phyloP scores from a whole-genome alignment of 2,797 vertebrate species.

The Enteromius afrohamiltoni region DNA sequence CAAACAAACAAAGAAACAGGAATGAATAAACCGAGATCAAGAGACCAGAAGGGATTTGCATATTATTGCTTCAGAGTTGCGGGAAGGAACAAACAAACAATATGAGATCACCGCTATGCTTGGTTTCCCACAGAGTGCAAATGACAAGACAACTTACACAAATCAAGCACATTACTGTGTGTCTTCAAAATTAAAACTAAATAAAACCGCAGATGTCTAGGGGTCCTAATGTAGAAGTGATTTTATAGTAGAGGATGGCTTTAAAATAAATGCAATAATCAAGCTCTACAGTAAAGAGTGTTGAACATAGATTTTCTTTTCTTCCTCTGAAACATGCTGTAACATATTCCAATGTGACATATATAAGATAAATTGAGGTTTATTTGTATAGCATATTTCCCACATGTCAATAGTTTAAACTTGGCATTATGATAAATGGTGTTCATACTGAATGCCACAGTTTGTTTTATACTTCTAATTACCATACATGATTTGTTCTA shows the following conservation, averaged over 20 bases:
- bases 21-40: conserved; percentile 46
- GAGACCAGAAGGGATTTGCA: conserved; percentile 35
- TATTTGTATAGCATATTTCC: neutral
- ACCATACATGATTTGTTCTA: neutral
- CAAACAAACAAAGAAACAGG: conserved; percentile 33
- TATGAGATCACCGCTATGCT: conserved; percentile 18
- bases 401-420: neutral
- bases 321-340: neutral
- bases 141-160: conserved; percentile 38
- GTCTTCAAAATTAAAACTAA: conserved; percentile 26
- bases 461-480: neutral
- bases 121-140: conserved; percentile 32
- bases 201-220: neutral
- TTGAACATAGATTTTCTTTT: neutral
- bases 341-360: neutral
- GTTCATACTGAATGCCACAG: neutral
- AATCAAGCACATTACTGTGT: conserved; percentile 37
- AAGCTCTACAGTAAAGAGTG: neutral
- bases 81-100: conserved; percentile 46
- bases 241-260: neutral
- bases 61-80: conserved; percentile 40
- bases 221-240: neutral
- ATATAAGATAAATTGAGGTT: neutral
- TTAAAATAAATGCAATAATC: neutral
- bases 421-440: neutral